Evolutionary conservation across 2,888 invertebrate genomes (phyloP).

Genomic region (Tiliacea aurago): DNA sequence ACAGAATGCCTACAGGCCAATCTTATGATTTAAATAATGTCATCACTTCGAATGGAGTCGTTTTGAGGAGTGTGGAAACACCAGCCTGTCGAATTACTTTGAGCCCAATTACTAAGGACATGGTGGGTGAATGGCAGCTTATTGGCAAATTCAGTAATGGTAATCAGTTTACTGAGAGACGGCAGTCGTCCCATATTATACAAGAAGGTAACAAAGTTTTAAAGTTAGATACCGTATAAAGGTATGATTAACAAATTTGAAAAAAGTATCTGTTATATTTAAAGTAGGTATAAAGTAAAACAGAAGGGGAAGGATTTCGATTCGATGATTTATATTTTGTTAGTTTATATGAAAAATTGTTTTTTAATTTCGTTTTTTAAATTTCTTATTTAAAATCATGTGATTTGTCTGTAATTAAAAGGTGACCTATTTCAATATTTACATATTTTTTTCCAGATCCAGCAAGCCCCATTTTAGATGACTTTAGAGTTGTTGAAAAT

Average conservation of each 20-base stretch:
- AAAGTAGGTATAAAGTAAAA: background rate
- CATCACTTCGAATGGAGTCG: conserved; percentile 52
- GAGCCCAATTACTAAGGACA: conserved; percentile 65
- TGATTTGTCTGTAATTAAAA: background rate
- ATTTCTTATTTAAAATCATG: background rate
- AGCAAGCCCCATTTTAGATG: conserved; percentile 67
- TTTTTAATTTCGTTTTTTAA: no score
- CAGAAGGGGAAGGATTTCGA: background rate
- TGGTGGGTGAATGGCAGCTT: conserved; percentile 72
- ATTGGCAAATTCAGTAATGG: conserved; percentile 72
- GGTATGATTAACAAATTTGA: background rate
- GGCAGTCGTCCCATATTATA: conserved; percentile 64
- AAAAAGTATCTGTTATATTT: background rate
- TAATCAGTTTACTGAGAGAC: conserved; percentile 65
- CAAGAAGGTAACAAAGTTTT: conserved; percentile 69
- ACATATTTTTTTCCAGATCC: conserved; percentile 69
- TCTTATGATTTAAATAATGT: conserved; percentile 42
- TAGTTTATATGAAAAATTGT: no score
- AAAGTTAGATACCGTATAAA: background rate
- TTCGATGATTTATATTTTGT: background rate
- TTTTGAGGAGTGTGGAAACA: conserved; percentile 47
- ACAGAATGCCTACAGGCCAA: conserved; percentile 63
- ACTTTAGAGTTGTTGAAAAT: conserved; percentile 60
- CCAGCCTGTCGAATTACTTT: conserved; percentile 66
- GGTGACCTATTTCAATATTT: background rate